Conservation (phyloP, 1,140 invertebrate genomes). For the Gonioctena quinquepunctata region DNA sequence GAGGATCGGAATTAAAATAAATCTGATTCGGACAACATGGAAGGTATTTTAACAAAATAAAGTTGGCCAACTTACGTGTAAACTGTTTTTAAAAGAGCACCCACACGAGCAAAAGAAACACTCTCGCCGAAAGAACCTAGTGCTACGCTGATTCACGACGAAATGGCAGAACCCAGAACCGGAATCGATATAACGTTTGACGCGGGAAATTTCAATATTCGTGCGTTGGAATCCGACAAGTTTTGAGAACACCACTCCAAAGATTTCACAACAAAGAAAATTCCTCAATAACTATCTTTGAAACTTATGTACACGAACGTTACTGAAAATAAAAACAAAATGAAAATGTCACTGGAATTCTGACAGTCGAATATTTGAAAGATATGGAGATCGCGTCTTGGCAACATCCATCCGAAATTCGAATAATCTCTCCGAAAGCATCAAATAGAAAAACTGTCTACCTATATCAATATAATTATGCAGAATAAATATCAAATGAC, state of each 20-base stretch:
- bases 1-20: too few species aligned
- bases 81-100: slow-evolving; percentile 9
- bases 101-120: slow-evolving; percentile 3
- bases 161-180: slow-evolving; percentile 18
- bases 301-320: background rate
- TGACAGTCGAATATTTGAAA: background rate
- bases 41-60: too few species aligned
- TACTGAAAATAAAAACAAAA: slow-evolving; percentile 6
- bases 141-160: slow-evolving; percentile 4
- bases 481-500: too few species aligned
- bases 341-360: slow-evolving; percentile 8
- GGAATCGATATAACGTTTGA: slow-evolving; percentile 4
- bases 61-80: slow-evolving; percentile 17
- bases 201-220: slow-evolving; percentile 12
- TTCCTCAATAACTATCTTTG: slow-evolving; percentile 2
- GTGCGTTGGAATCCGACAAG: background rate
- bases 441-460: too few species aligned
- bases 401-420: too few species aligned
- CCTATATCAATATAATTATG: too few species aligned
- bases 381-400: too few species aligned
- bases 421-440: too few species aligned
- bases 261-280: slow-evolving; percentile 17
- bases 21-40: too few species aligned
- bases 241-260: background rate
- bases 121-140: background rate